phyloP scores from a whole-genome alignment of 2,888 invertebrate species.

The Nezara viridula region DNA sequence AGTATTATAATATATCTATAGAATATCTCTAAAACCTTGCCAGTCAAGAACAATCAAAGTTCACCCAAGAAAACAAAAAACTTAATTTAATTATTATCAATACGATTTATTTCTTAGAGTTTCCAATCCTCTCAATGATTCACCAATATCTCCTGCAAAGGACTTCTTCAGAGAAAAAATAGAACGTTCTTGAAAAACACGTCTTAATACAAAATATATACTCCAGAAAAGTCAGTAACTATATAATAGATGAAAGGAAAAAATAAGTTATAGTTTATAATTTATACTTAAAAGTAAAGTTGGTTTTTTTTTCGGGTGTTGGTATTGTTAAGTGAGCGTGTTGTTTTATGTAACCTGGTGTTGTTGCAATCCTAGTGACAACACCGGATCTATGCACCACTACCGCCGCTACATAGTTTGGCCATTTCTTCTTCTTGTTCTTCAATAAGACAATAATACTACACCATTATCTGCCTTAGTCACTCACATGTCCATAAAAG shows the following conservation, averaged over 20 bases:
- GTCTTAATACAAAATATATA: background rate
- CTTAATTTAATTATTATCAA: too few relatives aligned
- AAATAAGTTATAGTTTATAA: background rate
- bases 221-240: too few relatives aligned
- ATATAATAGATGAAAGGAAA: too few relatives aligned
- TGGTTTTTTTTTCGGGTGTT: background rate
- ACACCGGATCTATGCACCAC: slow-evolving; percentile 32
- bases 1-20: too few relatives aligned
- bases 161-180: too few relatives aligned
- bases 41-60: too few relatives aligned
- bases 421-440: background rate
- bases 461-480: background rate
- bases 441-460: background rate
- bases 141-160: too few relatives aligned
- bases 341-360: slow-evolving; percentile 18
- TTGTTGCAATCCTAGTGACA: background rate
- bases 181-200: background rate
- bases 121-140: too few relatives aligned
- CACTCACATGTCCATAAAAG: too few relatives aligned
- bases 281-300: background rate
- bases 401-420: background rate
- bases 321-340: background rate
- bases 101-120: too few relatives aligned
- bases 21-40: too few relatives aligned
- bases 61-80: too few relatives aligned